These are phyloP conservation scores for Tachystola acroxantha DNA, from an alignment of 2,888 invertebrate species.

Conservation along the genomic window DNA sequence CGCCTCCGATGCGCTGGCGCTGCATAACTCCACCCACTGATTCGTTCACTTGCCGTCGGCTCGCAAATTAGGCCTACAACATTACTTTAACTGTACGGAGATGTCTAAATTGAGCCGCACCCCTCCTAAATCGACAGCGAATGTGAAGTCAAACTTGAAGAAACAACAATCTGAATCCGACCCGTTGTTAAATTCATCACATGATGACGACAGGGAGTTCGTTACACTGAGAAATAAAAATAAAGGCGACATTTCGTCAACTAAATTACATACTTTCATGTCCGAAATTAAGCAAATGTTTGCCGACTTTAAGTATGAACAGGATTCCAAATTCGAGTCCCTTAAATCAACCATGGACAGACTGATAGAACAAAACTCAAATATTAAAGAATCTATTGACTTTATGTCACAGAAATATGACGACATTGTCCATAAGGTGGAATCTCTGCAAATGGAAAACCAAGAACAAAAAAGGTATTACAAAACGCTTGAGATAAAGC, in stretches of 20 bases:
- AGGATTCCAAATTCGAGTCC: background rate
- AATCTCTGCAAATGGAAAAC: background rate
- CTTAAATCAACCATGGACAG: background rate
- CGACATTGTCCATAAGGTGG: background rate
- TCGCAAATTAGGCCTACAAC: background rate
- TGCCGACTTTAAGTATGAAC: background rate
- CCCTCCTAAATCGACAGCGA: too few species aligned
- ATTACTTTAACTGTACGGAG: too few species aligned
- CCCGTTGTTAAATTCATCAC: too few species aligned
- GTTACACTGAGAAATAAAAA: background rate
- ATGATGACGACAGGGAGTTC: background rate
- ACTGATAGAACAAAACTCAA: background rate
- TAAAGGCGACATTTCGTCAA: background rate
- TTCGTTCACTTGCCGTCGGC: too few species aligned
- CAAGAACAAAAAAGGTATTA: background rate
- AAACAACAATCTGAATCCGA: too few species aligned
- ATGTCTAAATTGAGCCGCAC: too few species aligned
- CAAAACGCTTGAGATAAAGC: background rate
- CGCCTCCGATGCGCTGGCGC: too few species aligned
- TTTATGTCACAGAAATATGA: background rate
- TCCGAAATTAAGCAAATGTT: background rate
- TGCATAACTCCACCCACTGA: too few species aligned
- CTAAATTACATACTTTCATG: background rate
- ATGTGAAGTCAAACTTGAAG: too few species aligned
- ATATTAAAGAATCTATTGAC: background rate